These are phyloP conservation scores for Rhynchophorus ferrugineus DNA, from an alignment of 1,140 invertebrate genomes.

Conservation along the genomic window DNA sequence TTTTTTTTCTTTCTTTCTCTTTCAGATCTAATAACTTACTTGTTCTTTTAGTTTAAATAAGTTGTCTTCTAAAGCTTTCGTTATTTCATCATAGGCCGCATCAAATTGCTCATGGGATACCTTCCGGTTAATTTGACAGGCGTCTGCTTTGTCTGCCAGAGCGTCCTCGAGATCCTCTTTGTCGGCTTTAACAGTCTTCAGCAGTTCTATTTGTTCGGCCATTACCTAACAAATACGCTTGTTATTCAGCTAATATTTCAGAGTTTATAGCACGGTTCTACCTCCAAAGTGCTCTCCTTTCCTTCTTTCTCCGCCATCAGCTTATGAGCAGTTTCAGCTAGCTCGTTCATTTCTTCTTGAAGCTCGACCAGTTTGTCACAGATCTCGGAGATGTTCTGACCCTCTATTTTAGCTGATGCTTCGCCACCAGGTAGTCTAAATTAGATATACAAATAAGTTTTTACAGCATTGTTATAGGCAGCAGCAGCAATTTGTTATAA, in stretches of 20 bases:
- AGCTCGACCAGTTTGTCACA: constrained; percentile 35
- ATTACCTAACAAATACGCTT: constrained; percentile 18
- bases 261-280: constrained; percentile 6
- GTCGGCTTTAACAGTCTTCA: constrained; percentile 50
- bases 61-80: constrained; percentile 53
- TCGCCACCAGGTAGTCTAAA: constrained; percentile 12
- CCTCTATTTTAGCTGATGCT: not conserved
- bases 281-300: constrained; percentile 26
- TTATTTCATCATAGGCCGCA: constrained; percentile 54
- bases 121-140: constrained; percentile 55
- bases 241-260: not conserved
- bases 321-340: constrained; percentile 33
- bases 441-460: not conserved
- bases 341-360: constrained; percentile 38
- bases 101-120: constrained; percentile 64
- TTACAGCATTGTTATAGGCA: too few species aligned
- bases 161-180: constrained; percentile 59
- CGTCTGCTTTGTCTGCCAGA: constrained; percentile 63
- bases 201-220: constrained; percentile 36
- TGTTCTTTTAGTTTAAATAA: constrained; percentile 54
- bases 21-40: constrained; percentile 40
- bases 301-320: constrained; percentile 39
- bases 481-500: too few species aligned
- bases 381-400: constrained; percentile 18
- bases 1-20: too few species aligned